These are phyloP conservation scores for Coccyzus lansbergi DNA, from an alignment of 2,797 vertebrate genomes.

Conservation along the genomic window DNA sequence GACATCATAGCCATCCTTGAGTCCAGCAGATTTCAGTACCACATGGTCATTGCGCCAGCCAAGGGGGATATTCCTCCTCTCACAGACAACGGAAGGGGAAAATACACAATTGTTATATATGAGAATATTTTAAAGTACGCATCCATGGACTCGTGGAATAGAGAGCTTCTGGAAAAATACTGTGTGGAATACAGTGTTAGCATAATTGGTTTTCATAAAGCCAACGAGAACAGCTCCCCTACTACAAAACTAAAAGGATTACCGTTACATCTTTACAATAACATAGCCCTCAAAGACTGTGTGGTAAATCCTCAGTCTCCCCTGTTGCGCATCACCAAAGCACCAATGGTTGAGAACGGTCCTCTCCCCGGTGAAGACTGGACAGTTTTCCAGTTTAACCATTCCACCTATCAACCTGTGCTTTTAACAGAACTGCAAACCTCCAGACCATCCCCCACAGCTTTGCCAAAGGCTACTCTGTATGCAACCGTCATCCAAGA, in stretches of 20 bases:
- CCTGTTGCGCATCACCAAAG: conserved; percentile 90
- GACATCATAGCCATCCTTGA: conserved; percentile 94
- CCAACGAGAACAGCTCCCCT: conserved; percentile 91
- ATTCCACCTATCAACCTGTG: conserved; percentile 93
- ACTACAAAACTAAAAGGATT: conserved; percentile 86
- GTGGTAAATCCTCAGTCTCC: conserved; percentile 90
- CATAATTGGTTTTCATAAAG: conserved; percentile 95
- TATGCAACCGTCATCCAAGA: conserved; percentile 92
- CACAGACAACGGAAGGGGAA: conserved; percentile 89
- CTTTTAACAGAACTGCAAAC: conserved; percentile 84
- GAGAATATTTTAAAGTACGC: conserved; percentile 96
- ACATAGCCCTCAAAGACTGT: conserved; percentile 89
- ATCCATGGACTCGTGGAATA: conserved; percentile 93
- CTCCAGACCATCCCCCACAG: conserved; percentile 34
- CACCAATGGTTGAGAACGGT: conserved; percentile 84
- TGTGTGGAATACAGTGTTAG: conserved; percentile 95
- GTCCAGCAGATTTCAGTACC: conserved; percentile 91
- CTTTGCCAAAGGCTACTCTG: conserved; percentile 67
- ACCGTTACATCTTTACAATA: conserved; percentile 89
- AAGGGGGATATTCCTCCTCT: conserved; percentile 94
- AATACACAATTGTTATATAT: conserved; percentile 91
- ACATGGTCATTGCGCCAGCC: conserved; percentile 92
- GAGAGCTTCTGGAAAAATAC: conserved; percentile 96
- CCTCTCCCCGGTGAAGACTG: conserved; percentile 92
- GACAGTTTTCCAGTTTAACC: conserved; percentile 94